Conservation (phyloP, 1,140 invertebrate genomes). For the Teleogryllus occipitalis region DNA sequence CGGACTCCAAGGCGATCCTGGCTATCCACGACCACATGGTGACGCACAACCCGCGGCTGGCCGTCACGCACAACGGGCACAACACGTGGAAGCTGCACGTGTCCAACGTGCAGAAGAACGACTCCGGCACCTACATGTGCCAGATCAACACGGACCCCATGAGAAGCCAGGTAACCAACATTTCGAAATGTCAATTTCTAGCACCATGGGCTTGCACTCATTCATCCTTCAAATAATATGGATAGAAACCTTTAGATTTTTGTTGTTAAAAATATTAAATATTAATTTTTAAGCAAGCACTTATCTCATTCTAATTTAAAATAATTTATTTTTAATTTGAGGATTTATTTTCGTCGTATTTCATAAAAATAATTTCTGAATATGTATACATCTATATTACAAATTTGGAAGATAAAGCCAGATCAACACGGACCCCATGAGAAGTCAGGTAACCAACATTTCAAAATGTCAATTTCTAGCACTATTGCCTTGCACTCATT, state of each 20-base stretch:
- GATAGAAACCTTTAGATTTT: too few relatives aligned
- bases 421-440: conserved; percentile 86
- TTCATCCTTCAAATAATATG: too few relatives aligned
- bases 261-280: too few relatives aligned
- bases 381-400: too few relatives aligned
- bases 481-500: too few relatives aligned
- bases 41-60: conserved; percentile 71
- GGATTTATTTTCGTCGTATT: too few relatives aligned
- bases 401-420: too few relatives aligned
- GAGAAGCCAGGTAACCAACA: conserved; percentile 65
- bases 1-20: conserved; percentile 78
- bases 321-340: too few relatives aligned
- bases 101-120: conserved; percentile 77
- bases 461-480: not conserved
- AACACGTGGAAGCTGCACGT: conserved; percentile 87
- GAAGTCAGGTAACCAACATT: conserved; percentile 60
- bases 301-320: too few relatives aligned
- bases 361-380: too few relatives aligned
- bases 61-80: conserved; percentile 82
- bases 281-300: too few relatives aligned
- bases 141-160: conserved; percentile 88
- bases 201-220: too few relatives aligned
- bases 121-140: conserved; percentile 83
- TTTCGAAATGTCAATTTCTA: not conserved
- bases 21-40: conserved; percentile 86